phyloP scores from a whole-genome alignment of 2,797 vertebrate species.

The Girardinus metallicus region DNA sequence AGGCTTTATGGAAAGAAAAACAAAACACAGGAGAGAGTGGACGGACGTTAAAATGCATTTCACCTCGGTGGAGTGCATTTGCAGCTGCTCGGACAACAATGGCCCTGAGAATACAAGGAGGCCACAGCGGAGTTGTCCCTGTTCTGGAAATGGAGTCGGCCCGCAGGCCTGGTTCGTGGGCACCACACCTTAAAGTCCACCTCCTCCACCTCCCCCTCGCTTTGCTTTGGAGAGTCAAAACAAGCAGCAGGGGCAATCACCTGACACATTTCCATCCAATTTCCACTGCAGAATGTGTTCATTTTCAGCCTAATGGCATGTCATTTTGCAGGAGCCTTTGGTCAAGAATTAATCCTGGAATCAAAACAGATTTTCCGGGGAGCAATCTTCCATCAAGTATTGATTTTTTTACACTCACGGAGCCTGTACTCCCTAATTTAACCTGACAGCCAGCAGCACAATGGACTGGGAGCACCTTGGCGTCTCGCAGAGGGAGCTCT shows the following conservation, averaged over 20 bases:
- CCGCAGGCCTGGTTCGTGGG: constrained; percentile 84
- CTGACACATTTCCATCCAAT: constrained; percentile 99
- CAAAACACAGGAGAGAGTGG: constrained; percentile 89
- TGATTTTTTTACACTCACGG: constrained; percentile 99
- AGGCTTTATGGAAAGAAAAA: constrained; percentile 81
- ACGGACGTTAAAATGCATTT: constrained; percentile 88
- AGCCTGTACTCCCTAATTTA: constrained; percentile 99
- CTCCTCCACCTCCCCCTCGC: constrained; percentile 9
- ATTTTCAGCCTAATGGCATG: constrained; percentile 99
- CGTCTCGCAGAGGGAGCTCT: constrained; percentile 93
- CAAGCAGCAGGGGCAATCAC: constrained; percentile 95
- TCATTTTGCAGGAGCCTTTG: constrained; percentile 99
- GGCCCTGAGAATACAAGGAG: constrained; percentile 91
- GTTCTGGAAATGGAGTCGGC: constrained; percentile 88
- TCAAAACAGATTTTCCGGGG: constrained; percentile 99
- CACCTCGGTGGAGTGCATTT: constrained; percentile 92
- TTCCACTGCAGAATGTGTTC: constrained; percentile 99
- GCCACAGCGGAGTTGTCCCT: constrained; percentile 83
- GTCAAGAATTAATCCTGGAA: constrained; percentile 99
- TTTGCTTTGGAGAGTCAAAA: constrained; percentile 85
- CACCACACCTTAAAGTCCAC: constrained; percentile 86
- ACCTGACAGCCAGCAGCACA: constrained; percentile 99
- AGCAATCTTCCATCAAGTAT: constrained; percentile 99
- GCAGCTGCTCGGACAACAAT: constrained; percentile 89
- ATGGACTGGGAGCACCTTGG: constrained; percentile 99